Evolutionary conservation across 2,113 vertebrate genomes (phyloP), one percentile per base, ranked within the genome.

Genomic region (Grantiella picta): DNA sequence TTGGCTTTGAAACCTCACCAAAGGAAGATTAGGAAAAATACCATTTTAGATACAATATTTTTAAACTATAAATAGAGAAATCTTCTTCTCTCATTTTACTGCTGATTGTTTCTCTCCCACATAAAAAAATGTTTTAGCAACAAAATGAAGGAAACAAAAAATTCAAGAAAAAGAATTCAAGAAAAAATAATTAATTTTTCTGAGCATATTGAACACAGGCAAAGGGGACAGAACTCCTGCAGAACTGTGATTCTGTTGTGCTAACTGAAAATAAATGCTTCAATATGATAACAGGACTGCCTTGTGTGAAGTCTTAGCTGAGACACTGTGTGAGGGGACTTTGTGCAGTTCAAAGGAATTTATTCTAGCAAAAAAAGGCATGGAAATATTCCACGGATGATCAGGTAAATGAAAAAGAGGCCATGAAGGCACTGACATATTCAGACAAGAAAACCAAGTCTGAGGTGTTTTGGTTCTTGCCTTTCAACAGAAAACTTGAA

Each of bases 31-130:
- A 42, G 9, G 14, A 19, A 65, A 50, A 63, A 75, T 12, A 4
- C 1, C 1, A 15, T 59, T 59, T 50, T 7, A 70, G 65, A n/a
- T 22, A n/a, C 1, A 4, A 1, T 19, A 24, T 47, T 36, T 68
- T 53, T 23, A 68, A 65, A 17, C n/a, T 66, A 68, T 53, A 88
- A 56, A 83, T 42, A 12, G 8, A n/a, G n/a, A 61, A 82, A 24
- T 1, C 1, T 6, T 4, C 16, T 90, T 73, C 5, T 65, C 24
- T 82, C 11, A 5, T 73, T 92, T 45, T 87, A 9, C 21, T 65
- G 18, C 5, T 73, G 9, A 4, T 52, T 54, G 8, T 64, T 87
- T 82, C 23, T 71, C 11, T 79, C 11, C 10, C 24, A 50, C 28
- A 44, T 33, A 1, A 36, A 57, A 16, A 76, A 68, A 40, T 16